These are phyloP conservation scores for Antennarius maculatus DNA, from an alignment of 2,797 vertebrate genomes.

Conservation along the genomic window DNA sequence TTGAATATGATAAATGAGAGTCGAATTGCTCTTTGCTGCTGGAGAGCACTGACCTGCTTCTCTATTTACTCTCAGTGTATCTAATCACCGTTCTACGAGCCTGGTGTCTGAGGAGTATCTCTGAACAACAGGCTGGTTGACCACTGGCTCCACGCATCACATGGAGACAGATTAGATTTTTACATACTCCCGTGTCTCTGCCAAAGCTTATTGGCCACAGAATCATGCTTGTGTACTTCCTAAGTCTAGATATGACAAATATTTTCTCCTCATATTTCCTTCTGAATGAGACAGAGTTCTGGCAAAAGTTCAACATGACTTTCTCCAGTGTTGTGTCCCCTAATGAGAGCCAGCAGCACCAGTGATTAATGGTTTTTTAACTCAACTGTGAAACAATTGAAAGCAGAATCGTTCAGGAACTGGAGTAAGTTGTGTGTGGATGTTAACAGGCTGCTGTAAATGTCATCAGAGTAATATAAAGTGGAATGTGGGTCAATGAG, in stretches of 20 bases:
- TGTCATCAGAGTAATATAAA: constrained; percentile 40
- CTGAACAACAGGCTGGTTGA: constrained; percentile 50
- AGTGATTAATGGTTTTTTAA: constrained; percentile 23
- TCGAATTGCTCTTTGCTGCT: constrained; percentile 54
- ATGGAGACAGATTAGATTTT: constrained; percentile 67
- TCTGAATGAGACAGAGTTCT: constrained; percentile 44
- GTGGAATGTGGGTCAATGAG: constrained; percentile 48
- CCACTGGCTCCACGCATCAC: constrained; percentile 49
- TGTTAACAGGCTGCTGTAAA: constrained; percentile 48
- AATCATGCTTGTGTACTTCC: constrained; percentile 42
- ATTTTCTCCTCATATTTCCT: constrained; percentile 33
- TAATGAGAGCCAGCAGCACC: constrained; percentile 26
- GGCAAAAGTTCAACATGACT: constrained; percentile 24
- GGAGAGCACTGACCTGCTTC: constrained; percentile 37
- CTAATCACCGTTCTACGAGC: constrained; percentile 67
- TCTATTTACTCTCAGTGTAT: constrained; percentile 64
- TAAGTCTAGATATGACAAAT: constrained; percentile 45
- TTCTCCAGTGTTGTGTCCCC: constrained; percentile 30
- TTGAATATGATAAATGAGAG: constrained; percentile 70
- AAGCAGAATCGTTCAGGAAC: constrained; percentile 22
- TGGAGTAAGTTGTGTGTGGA: constrained; percentile 10
- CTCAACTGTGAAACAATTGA: constrained; percentile 11
- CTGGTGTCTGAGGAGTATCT: constrained; percentile 46
- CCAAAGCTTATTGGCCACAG: constrained; percentile 45
- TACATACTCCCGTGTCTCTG: constrained; percentile 30